These are phyloP conservation scores for Rutilus rutilus DNA, from an alignment of 2,113 vertebrate species.

Conservation along the genomic window DNA sequence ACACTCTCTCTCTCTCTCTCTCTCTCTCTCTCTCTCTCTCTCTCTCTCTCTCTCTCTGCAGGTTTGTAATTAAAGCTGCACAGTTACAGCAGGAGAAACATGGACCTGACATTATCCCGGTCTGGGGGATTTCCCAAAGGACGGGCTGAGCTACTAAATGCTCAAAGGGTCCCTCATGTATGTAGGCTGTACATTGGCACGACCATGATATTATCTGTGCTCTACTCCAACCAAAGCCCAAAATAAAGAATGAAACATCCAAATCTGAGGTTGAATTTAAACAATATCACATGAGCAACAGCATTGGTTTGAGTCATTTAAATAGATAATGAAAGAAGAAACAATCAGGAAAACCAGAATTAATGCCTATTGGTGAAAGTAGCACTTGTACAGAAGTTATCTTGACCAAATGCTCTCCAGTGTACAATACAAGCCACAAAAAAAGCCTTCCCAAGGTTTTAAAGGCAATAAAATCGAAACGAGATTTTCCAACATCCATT, in stretches of 20 bases:
- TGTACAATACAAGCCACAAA: conserved; percentile 28
- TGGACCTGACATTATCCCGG: conserved; percentile 27
- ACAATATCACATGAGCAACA: background rate
- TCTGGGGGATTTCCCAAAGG: conserved; percentile 25
- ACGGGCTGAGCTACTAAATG: conserved; percentile 7
- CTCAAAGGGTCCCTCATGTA: background rate
- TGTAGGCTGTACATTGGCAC: background rate
- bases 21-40: too few species aligned
- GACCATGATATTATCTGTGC: background rate
- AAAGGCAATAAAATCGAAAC: conserved; percentile 44
- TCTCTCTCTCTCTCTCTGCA: too few species aligned
- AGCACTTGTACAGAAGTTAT: background rate
- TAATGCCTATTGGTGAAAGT: background rate
- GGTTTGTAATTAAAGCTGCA: conserved; percentile 49
- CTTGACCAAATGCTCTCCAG: conserved; percentile 8
- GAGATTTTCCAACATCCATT: conserved; percentile 50
- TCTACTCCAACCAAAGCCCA: background rate
- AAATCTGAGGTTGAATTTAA: background rate
- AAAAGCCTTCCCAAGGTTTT: conserved; percentile 25
- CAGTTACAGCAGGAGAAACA: conserved; percentile 30
- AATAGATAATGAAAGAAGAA: background rate
- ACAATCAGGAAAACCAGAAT: background rate
- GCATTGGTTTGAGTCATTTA: background rate
- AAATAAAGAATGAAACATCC: background rate
- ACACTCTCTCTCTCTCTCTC: too few species aligned